These are phyloP conservation scores for Sycophila sp. DNA, from an alignment of 1,140 invertebrate genomes.

Conservation along the genomic window DNA sequence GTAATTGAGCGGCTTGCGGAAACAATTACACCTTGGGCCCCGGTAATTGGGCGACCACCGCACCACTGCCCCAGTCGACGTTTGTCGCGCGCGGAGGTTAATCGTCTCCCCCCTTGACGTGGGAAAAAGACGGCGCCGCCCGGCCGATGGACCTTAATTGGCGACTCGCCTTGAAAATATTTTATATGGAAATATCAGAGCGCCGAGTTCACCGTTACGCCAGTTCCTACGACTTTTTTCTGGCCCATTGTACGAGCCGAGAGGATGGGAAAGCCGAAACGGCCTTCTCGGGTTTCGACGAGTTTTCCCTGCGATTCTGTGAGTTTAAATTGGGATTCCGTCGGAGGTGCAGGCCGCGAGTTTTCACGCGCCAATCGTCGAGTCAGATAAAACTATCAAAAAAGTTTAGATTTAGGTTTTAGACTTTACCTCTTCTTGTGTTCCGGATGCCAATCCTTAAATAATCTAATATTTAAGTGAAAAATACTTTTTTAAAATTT, in stretches of 20 bases:
- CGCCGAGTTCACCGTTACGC: conserved; percentile 5
- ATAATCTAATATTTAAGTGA: no score
- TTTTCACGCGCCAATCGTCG: no score
- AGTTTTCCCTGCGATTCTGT: background rate
- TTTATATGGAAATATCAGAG: conserved; percentile 33
- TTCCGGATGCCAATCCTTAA: no score
- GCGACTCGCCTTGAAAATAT: conserved; percentile 24
- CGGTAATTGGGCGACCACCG: conserved; percentile 20
- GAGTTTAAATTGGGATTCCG: no score
- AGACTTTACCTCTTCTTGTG: no score
- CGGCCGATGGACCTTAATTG: conserved; percentile 32
- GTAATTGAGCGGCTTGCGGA: conserved; percentile 14
- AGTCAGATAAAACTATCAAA: no score
- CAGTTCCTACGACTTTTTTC: no score
- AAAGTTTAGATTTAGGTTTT: no score
- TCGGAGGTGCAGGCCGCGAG: no score
- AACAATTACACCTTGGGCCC: conserved; percentile 22
- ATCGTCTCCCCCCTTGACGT: background rate
- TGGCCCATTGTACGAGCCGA: no score
- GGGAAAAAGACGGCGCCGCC: background rate
- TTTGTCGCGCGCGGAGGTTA: conserved; percentile 11
- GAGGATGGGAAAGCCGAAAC: no score
- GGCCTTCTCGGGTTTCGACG: background rate
- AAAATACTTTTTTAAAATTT: no score
- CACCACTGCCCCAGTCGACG: conserved; percentile 17